These are phyloP conservation scores for Aplidium turbinatum DNA, from an alignment of 23 tunicate genomes.

Conservation along the genomic window DNA sequence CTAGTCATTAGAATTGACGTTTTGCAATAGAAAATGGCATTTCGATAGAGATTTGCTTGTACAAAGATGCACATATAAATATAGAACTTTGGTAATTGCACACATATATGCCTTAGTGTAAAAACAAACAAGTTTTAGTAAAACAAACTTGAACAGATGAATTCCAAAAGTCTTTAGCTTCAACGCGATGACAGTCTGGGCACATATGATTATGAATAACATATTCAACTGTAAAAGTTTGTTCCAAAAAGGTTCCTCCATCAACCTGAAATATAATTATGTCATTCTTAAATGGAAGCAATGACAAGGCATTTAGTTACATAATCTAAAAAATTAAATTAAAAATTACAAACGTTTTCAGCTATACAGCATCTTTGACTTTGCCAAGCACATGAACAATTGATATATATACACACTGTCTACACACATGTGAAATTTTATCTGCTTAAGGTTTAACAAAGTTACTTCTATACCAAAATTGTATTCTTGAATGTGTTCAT, in stretches of 20 bases:
- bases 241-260: conserved; percentile 88
- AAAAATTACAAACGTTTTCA: too few species aligned
- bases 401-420: too few species aligned
- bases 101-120: not conserved
- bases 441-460: too few species aligned
- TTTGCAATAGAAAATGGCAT: too few species aligned
- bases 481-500: not conserved
- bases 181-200: conserved; percentile 95
- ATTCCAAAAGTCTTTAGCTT: conserved; percentile 98
- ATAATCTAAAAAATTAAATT: not conserved
- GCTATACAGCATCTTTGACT: too few species aligned
- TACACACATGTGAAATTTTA: too few species aligned
- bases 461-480: too few species aligned
- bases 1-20: too few species aligned
- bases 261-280: conserved; percentile 72
- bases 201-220: conserved; percentile 91
- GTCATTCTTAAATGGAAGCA: too few species aligned
- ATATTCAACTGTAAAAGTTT: conserved; percentile 82
- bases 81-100: not conserved
- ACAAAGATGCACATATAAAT: not conserved
- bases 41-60: too few species aligned
- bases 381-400: too few species aligned
- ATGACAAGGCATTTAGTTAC: not conserved
- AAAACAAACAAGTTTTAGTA: conserved; percentile 5
- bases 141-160: conserved; percentile 78